phyloP scores from a whole-genome alignment of 1,140 invertebrate genomes.

The Drosophila saltans region DNA sequence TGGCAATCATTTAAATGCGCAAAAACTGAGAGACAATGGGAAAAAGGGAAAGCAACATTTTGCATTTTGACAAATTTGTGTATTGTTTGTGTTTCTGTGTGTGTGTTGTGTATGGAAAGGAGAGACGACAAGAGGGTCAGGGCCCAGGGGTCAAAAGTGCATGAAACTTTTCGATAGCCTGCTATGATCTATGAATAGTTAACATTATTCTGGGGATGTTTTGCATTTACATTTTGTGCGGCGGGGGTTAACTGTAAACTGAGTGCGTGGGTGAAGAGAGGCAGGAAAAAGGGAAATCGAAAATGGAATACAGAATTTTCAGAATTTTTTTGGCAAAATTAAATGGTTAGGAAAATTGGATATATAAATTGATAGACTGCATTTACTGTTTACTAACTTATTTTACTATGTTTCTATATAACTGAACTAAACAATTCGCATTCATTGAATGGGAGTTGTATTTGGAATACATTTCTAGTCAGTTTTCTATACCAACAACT shows the following conservation, averaged over 20 bases:
- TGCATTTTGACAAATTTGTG: conserved; percentile 80
- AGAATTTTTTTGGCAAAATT: not conserved
- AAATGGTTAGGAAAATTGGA: not conserved
- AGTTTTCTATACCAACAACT: no score
- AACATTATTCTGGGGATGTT: conserved; percentile 36
- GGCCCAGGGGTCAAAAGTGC: conserved; percentile 60
- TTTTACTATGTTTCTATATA: not conserved
- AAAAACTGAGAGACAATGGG: conserved; percentile 6
- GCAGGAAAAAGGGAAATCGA: not conserved
- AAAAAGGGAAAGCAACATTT: conserved; percentile 47
- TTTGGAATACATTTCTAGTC: no score
- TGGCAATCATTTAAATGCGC: conserved; percentile 66
- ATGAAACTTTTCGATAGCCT: conserved; percentile 19
- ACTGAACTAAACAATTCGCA: no score
- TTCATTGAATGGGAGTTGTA: no score
- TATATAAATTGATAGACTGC: not conserved
- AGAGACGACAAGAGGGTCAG: conserved; percentile 40
- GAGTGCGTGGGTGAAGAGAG: conserved; percentile 21
- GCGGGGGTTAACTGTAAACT: conserved; percentile 28
- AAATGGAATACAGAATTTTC: not conserved
- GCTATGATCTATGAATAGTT: conserved; percentile 23
- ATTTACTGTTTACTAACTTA: not conserved
- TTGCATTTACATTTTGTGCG: conserved; percentile 3
- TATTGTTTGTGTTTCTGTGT: conserved; percentile 37
- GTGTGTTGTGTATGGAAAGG: conserved; percentile 28